These are phyloP conservation scores for Spodoptera exigua DNA, from an alignment of 2,888 invertebrate genomes.

Conservation along the genomic window DNA sequence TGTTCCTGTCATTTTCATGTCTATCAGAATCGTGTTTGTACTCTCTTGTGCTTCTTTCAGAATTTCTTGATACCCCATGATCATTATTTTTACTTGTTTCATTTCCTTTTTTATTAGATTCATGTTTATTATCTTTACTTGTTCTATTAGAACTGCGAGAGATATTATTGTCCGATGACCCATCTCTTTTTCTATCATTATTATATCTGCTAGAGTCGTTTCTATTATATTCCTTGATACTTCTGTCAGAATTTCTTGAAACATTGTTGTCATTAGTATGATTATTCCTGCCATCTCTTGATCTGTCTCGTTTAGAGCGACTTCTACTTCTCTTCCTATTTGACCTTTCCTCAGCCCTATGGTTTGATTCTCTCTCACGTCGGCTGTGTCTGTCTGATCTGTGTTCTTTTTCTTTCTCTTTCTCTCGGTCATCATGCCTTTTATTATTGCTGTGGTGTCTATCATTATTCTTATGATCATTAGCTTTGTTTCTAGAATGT, in stretches of 20 bases:
- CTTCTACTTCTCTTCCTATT: conserved; percentile 73
- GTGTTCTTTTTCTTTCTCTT: conserved; percentile 55
- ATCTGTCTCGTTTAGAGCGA: conserved; percentile 38
- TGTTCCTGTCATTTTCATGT: conserved; percentile 34
- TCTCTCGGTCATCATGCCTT: conserved; percentile 64
- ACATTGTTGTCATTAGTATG: conserved; percentile 33
- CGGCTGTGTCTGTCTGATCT: conserved; percentile 45
- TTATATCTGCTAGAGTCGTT: conserved; percentile 33
- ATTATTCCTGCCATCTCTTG: conserved; percentile 44
- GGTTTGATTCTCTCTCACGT: conserved; percentile 32
- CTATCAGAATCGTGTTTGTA: conserved; percentile 27
- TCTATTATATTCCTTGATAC: conserved; percentile 26
- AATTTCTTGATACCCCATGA: conserved; percentile 36
- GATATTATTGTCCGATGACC: conserved; percentile 24
- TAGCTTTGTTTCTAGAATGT: conserved; percentile 57
- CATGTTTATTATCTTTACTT: conserved; percentile 31
- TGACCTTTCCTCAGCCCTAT: conserved; percentile 67
- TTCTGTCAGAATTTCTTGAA: conserved; percentile 34
- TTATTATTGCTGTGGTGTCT: conserved; percentile 63
- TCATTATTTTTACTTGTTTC: conserved; percentile 30
- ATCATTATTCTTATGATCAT: conserved; percentile 54
- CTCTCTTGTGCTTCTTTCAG: conserved; percentile 34
- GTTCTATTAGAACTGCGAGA: conserved; percentile 43
- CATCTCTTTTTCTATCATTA: conserved; percentile 33
- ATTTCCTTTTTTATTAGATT: conserved; percentile 34